These are phyloP conservation scores for Eptatretus burgeri DNA, from an alignment of 2,113 vertebrate species.

Conservation along the genomic window DNA sequence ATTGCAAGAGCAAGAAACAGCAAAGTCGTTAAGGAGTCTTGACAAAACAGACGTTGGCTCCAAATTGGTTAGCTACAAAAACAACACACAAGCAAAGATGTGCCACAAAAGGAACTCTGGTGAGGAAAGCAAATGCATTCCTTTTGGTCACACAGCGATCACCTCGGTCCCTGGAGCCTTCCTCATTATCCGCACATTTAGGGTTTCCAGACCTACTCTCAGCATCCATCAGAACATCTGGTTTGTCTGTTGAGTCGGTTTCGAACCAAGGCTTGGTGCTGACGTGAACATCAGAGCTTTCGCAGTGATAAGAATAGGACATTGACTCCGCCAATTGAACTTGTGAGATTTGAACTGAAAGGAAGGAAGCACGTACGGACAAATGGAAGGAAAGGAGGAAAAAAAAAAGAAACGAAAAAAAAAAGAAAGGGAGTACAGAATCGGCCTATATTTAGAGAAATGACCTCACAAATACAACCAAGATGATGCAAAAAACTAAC, in stretches of 20 bases:
- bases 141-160: too few relatives aligned
- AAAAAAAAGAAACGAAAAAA: background rate
- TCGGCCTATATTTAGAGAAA: background rate
- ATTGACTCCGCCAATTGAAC: constrained; percentile 65
- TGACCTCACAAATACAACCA: too few relatives aligned
- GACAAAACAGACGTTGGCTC: too few relatives aligned
- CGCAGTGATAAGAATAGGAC: constrained; percentile 80
- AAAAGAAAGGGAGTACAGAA: background rate
- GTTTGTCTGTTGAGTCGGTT: constrained; percentile 7
- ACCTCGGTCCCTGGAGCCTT: too few relatives aligned
- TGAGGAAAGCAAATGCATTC: too few relatives aligned
- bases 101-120: too few relatives aligned
- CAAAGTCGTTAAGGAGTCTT: too few relatives aligned
- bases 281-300: constrained; percentile 59
- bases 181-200: background rate
- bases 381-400: background rate
- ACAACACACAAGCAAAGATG: too few relatives aligned
- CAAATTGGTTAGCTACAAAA: too few relatives aligned
- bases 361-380: background rate
- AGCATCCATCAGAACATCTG: background rate
- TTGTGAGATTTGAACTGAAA: constrained; percentile 60
- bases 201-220: background rate
- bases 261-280: constrained; percentile 46
- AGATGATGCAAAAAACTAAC: background rate
- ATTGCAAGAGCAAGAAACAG: too few relatives aligned